Conservation (phyloP, 1,140 invertebrate species). For the Diabrotica undecimpunctata region DNA sequence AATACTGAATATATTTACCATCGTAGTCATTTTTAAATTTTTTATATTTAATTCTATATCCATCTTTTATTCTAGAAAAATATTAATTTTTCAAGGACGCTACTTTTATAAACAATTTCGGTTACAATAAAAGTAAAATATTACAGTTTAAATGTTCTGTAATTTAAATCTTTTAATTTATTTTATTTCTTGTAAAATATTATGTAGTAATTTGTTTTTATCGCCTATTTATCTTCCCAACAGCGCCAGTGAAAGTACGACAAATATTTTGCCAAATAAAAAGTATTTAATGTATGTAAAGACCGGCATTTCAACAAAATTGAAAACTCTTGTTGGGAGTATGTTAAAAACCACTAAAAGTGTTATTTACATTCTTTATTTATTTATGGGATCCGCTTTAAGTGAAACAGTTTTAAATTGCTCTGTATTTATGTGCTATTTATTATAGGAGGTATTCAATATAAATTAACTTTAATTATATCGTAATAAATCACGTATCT, state of each 20-base stretch:
- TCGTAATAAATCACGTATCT: constrained; percentile 13
- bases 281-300: not conserved
- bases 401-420: constrained; percentile 7
- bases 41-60: too few species aligned
- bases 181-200: too few species aligned
- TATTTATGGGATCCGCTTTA: constrained; percentile 6
- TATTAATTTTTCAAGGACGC: too few species aligned
- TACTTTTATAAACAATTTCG: too few species aligned
- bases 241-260: not conserved
- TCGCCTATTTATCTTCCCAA: too few species aligned
- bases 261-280: not conserved
- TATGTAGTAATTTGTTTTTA: too few species aligned
- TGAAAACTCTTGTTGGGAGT: not conserved
- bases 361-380: constrained; percentile 11
- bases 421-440: constrained; percentile 14
- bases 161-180: too few species aligned
- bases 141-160: too few species aligned
- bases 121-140: too few species aligned
- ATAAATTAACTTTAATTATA: constrained; percentile 12
- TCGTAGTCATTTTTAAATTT: too few species aligned
- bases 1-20: too few species aligned
- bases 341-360: not conserved
- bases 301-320: not conserved
- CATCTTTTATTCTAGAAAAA: too few species aligned
- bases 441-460: constrained; percentile 6